Conservation (phyloP, 1,140 invertebrate genomes). For the Steinernema khuongi region DNA sequence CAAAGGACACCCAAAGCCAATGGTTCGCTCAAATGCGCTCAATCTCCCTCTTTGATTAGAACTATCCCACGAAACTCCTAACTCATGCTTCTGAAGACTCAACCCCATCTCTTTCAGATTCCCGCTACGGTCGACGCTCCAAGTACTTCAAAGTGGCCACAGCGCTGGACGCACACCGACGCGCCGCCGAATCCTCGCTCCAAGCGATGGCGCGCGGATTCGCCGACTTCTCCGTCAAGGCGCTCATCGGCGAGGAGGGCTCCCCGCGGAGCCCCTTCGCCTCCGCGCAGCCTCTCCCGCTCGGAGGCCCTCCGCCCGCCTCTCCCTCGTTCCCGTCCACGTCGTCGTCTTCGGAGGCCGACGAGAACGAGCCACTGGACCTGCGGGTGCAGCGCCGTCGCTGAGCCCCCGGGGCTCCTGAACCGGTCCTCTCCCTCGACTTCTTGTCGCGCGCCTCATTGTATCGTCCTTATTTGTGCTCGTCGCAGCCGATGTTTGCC, state of each 20-base stretch:
- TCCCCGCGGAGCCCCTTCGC: background rate
- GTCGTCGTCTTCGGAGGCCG: background rate
- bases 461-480: slow-evolving; percentile 12
- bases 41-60: no score
- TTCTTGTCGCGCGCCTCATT: background rate
- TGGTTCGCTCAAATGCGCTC: no score
- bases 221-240: background rate
- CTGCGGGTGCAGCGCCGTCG: background rate
- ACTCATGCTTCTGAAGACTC: background rate
- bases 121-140: slow-evolving; percentile 28
- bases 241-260: background rate
- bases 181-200: slow-evolving; percentile 2
- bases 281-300: background rate
- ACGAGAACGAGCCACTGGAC: background rate
- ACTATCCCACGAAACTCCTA: no score
- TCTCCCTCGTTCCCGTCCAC: no score
- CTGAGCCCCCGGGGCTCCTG: background rate
- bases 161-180: slow-evolving; percentile 6
- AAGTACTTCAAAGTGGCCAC: slow-evolving; percentile 35
- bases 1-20: no score
- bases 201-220: background rate
- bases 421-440: background rate
- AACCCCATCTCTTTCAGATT: slow-evolving; percentile 19
- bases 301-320: background rate
- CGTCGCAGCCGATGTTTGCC: background rate